Evolutionary conservation across 1,140 invertebrate genomes (phyloP), one percentile per base, ranked within the genome.

Genomic region (Calosoma granatense): DNA sequence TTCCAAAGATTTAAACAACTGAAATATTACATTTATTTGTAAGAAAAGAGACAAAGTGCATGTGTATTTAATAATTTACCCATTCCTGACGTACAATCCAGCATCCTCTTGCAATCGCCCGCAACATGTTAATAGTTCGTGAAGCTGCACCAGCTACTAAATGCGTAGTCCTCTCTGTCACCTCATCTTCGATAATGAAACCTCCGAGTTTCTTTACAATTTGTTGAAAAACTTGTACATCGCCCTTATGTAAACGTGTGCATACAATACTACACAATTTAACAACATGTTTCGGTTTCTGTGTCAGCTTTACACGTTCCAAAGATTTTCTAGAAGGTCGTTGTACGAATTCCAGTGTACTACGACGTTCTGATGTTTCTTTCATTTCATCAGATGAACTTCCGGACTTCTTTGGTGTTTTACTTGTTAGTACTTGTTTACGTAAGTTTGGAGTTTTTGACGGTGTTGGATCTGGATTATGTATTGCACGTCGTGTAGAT

Each of bases 41-140:
- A 39, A 2, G 52, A 19, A 58, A 55, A 36, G 52, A 51, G 39
- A 36, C 2, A 61, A 19, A 22, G 21, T 22, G 4, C n/a, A n/a
- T n/a, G n/a, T 9, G 36, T 47, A 56, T 14, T 56, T 51, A 19
- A 26, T 15, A 20, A 64, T 65, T 66, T 69, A 76, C 74, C 80
- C 80, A 81, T 52, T 77, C 71, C 51, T 70, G 67, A 22, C 66
- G 70, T 1, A 81, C 55, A 55, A 81, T 76, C 78, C 78, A 81
- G 58, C 77, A 76, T 1, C 79, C 79, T 41, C 76, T 68, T 57
- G 73, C 70, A 1, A 81, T 63, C 1, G 73, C 80, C 59, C 74
- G 73, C 55, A 81, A 59, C 19, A 81, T 60, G 65, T 81, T 81
- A 11, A 81, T 58, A 0, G 80, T 81, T 23, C 79, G 69, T 22